These are phyloP conservation scores for Nibea coibor DNA, from an alignment of 2,113 vertebrate species.

Conservation along the genomic window DNA sequence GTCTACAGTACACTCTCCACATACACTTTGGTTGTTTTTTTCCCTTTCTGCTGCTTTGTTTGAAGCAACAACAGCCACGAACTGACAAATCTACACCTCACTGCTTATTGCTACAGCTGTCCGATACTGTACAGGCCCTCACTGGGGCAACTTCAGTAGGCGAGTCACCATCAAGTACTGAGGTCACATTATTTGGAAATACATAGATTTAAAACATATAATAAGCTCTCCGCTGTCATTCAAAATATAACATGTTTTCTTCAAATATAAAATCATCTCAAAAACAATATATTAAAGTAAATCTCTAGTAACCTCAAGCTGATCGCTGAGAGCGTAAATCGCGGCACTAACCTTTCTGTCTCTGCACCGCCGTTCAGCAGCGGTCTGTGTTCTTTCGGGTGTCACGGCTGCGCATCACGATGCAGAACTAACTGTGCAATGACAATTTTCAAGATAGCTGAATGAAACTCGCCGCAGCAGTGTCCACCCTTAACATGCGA, in stretches of 20 bases:
- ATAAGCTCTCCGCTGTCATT: constrained; percentile 59
- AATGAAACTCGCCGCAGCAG: constrained; percentile 21
- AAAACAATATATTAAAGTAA: constrained; percentile 68
- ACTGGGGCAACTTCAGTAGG: constrained; percentile 25
- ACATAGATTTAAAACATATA: constrained; percentile 51
- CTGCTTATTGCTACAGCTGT: constrained; percentile 71
- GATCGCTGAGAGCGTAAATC: constrained; percentile 46
- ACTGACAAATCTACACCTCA: constrained; percentile 27
- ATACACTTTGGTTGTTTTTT: constrained; percentile 70
- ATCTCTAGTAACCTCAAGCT: constrained; percentile 48
- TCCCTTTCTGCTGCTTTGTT: constrained; percentile 45
- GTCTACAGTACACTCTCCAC: constrained; percentile 53
- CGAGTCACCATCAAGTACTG: constrained; percentile 44
- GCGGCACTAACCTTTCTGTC: constrained; percentile 16
- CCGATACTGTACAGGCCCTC: constrained; percentile 23
- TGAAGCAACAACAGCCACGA: constrained; percentile 47
- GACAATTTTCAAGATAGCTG: constrained; percentile 26
- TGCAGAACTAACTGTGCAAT: constrained; percentile 18
- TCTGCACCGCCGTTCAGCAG: constrained; percentile 24
- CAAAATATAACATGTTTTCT: constrained; percentile 68
- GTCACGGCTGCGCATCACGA: constrained; percentile 6
- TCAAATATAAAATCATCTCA: constrained; percentile 76
- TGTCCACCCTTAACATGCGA: constrained; percentile 2
- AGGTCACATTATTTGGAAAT: constrained; percentile 67
- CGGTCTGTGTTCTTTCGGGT: not conserved